phyloP scores from a whole-genome alignment of 2,888 invertebrate genomes.

The Ethmia dodecea region DNA sequence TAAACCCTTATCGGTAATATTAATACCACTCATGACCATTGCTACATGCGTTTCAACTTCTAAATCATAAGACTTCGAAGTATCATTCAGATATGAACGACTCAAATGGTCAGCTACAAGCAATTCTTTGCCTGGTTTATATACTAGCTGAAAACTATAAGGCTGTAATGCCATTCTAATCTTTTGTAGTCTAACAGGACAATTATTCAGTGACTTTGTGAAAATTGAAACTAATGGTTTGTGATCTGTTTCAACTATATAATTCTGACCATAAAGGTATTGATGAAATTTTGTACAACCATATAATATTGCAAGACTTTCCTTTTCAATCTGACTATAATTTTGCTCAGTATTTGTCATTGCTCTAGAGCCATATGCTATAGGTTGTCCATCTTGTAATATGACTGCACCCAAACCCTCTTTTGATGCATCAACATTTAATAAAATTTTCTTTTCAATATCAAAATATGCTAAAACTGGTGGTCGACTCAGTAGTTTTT shows the following conservation, averaged over 20 bases:
- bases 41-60: not conserved
- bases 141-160: constrained; percentile 11
- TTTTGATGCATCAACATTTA: constrained; percentile 12
- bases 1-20: not conserved
- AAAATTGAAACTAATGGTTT: constrained; percentile 15
- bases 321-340: constrained; percentile 27
- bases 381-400: constrained; percentile 12
- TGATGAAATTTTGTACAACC: constrained; percentile 22
- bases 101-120: constrained; percentile 15
- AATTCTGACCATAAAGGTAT: constrained; percentile 11
- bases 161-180: constrained; percentile 14
- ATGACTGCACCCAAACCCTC: constrained; percentile 14
- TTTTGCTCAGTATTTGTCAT: constrained; percentile 15
- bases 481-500: constrained; percentile 8
- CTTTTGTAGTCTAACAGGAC: constrained; percentile 13
- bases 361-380: constrained; percentile 15
- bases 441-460: not conserved
- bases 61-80: not conserved
- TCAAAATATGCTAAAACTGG: constrained; percentile 14
- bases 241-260: constrained; percentile 16
- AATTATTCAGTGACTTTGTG: constrained; percentile 11
- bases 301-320: constrained; percentile 24
- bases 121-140: constrained; percentile 9
- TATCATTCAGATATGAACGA: constrained; percentile 2
- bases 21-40: not conserved